Conservation (phyloP, 2,888 invertebrate genomes). For the Archips crataeganus region DNA sequence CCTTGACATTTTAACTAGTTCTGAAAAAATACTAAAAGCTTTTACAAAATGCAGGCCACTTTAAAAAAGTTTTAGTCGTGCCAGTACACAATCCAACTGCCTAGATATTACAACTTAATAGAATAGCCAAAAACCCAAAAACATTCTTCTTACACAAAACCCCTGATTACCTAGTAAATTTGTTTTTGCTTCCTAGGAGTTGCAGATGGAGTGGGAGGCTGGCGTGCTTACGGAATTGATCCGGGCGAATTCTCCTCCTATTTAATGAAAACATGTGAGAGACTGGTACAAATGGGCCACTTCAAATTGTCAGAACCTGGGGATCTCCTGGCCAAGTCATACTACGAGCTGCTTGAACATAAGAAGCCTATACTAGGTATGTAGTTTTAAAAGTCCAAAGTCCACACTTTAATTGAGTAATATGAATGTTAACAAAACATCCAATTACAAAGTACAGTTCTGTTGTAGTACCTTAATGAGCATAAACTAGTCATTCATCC, state of each 20-base stretch:
- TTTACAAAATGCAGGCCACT: not conserved
- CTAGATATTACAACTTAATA: too few relatives aligned
- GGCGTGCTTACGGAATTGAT: slow-evolving; percentile 99
- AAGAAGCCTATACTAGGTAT: slow-evolving; percentile 96
- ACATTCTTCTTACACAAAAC: not conserved
- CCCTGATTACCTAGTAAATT: not conserved
- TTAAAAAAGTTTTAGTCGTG: not conserved
- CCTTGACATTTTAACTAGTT: not conserved
- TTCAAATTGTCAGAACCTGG: slow-evolving; percentile 95
- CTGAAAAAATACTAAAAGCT: not conserved
- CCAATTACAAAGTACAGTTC: slow-evolving; percentile 24
- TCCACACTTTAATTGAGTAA: slow-evolving; percentile 30
- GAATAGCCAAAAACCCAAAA: not conserved
- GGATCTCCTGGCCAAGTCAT: slow-evolving; percentile 95
- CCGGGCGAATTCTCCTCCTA: slow-evolving; percentile 98
- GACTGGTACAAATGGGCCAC: slow-evolving; percentile 95
- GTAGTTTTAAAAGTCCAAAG: slow-evolving; percentile 45
- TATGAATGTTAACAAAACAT: slow-evolving; percentile 16
- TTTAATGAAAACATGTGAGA: slow-evolving; percentile 97
- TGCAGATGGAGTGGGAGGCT: slow-evolving; percentile 99
- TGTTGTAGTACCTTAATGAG: slow-evolving; percentile 27
- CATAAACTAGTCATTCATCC: slow-evolving; percentile 22
- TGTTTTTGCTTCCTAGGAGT: slow-evolving; percentile 89
- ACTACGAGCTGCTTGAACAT: slow-evolving; percentile 95
- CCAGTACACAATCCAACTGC: too few relatives aligned